These are phyloP conservation scores for Pleuronectes platessa DNA, from an alignment of 2,113 vertebrate genomes.

Conservation along the genomic window DNA sequence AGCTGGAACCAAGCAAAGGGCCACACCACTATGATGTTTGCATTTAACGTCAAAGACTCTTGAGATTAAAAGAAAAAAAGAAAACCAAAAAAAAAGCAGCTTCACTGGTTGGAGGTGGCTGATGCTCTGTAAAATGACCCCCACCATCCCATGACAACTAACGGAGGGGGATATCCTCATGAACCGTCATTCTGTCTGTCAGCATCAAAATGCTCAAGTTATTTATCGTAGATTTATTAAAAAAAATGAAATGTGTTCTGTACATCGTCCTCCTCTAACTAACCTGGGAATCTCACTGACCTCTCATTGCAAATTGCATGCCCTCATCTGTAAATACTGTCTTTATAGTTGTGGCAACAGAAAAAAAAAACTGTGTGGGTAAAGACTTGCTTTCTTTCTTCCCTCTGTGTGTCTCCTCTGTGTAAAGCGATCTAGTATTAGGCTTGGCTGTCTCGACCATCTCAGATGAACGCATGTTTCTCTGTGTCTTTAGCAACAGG, in stretches of 20 bases:
- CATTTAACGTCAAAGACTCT: constrained; percentile 31
- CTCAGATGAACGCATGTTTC: constrained; percentile 64
- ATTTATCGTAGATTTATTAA: constrained; percentile 27
- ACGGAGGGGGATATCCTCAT: constrained; percentile 9
- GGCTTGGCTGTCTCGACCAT: constrained; percentile 72
- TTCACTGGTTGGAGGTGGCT: constrained; percentile 34
- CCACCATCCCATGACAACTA: constrained; percentile 2
- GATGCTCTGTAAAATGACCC: constrained; percentile 45
- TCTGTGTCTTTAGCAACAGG: constrained; percentile 41
- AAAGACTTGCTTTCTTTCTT: constrained; percentile 47
- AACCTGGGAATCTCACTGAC: constrained; percentile 40
- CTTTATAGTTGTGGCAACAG: constrained; percentile 60
- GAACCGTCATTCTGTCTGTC: background rate
- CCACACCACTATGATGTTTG: constrained; percentile 58
- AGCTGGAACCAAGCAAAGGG: constrained; percentile 64
- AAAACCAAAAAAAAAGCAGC: background rate
- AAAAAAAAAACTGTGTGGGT: constrained; percentile 10
- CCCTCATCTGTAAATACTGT: constrained; percentile 77
- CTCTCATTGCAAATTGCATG: constrained; percentile 66
- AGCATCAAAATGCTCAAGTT: constrained; percentile 21
- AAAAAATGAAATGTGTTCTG: background rate
- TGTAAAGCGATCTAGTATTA: constrained; percentile 50
- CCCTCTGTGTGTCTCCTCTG: constrained; percentile 53
- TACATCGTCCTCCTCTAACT: constrained; percentile 21
- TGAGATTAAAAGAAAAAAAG: background rate